Base-by-base conservation (phyloP, 2,888 invertebrate species). In the Pocota personata region DNA sequence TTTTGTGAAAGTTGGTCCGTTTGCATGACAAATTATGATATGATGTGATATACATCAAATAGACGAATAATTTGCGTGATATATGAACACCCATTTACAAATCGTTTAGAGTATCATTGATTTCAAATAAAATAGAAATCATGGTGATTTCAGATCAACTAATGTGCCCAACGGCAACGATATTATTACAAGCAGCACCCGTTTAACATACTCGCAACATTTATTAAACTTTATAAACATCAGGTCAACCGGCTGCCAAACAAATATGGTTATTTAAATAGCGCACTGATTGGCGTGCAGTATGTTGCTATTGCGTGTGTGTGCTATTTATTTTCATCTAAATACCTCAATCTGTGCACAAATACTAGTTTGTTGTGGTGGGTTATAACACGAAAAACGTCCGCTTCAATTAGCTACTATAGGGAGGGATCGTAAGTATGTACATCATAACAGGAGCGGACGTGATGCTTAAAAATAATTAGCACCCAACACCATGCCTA, bases 181-280 rank as follows among this genome's bases (percentile, higher is more conserved):
- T n/a, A 12, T n/a, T n/a, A 37, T n/a, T 37, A 1, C 37, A 8
- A 7, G 8, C 8, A 40, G 14, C 40, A 55, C 14, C 30, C 30
- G 55, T 32, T 19, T 37, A 40, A 7, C 40, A 27, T 10, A 24
- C 40, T n/a, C 60, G 37, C 40, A 60, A 14, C 40, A 27, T 60
- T 40, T n/a, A 40, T 60, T 14, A 43, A 60, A 24, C 14, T 60
- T 27, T 43, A 2, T 7, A 27, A 60, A 43, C 14, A 24, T 40
- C n/a, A 50, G 16, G 3, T n/a, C n/a, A 10, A 27, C 60, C 27
- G 24, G 40, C 27, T 16, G 30, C 10, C 8, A n/a, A 46, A 27
- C 12, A n/a, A 66, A 67, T 48, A 50, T 5, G 3, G 76, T n/a
- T n/a, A n/a, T n/a, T 66, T 58, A 19, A n/a, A 58, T 57, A 66